Evolutionary conservation across 2,113 vertebrate species (phyloP), one percentile per base, ranked within the genome.

Genomic region (Lates calcarifer): DNA sequence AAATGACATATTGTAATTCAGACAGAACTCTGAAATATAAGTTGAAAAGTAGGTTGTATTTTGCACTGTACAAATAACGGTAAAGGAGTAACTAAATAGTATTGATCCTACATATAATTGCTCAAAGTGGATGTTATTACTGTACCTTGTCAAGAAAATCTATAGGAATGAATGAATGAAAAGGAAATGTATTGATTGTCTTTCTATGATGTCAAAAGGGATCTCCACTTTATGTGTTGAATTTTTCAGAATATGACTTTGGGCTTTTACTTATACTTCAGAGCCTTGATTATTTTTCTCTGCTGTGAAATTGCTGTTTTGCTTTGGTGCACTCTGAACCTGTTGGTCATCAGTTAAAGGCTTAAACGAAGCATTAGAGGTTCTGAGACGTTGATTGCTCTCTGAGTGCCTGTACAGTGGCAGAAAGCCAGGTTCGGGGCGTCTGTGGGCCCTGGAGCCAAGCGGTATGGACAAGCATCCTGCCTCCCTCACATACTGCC

Each of bases 381-480:
- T 47, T 55, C 63, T 55, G 69, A 74, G 77, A 73, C 31, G 31
- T 66, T 78, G 72, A 75, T 66, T 82, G 53, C 67, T 70, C 47
- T 24, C 53, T 51, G 51, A 81, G 77, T 2, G 31, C 43, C 81
- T 78, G 74, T 35, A 69, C 77, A 31, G 73, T 76, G 90, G 81
- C 81, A 66, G 69, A 24, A 33, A 67, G 89, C 87, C 89, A 88
- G 79, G 18, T 37, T 65, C 62, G 20, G 83, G 85, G 88, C 76
- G 90, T 89, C 79, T 15, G 26, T 45, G 74, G 49, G 14, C 80
- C 72, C 86, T 76, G 69, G 79, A 79, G 74, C 47, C 77, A 24
- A 87, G 81, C 57, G 71, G 73, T 83, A 63, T 79, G 69, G 60
- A 82, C 75, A 63, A 87, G 74, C 76, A 83, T 84, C 83, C 79